These are phyloP conservation scores for Ceriagrion tenellum DNA, from an alignment of 2,888 invertebrate species.

Conservation along the genomic window DNA sequence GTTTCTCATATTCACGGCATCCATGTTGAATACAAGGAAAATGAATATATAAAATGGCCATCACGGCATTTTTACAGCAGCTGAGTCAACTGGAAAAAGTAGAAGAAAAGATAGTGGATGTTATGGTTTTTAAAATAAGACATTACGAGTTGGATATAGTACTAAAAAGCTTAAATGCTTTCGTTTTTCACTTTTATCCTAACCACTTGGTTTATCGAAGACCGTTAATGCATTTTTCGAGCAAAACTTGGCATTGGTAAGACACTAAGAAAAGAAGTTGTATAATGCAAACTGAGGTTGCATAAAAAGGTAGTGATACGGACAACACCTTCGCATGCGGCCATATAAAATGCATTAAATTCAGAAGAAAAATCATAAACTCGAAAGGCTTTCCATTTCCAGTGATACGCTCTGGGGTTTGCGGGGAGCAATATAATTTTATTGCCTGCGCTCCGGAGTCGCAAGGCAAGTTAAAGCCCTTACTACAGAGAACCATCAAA, in stretches of 20 bases:
- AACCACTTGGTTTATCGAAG: not conserved
- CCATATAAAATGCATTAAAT: not conserved
- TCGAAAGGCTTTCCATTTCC: not conserved
- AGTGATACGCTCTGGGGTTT: not conserved
- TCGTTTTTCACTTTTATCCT: not conserved
- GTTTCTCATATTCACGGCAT: no score
- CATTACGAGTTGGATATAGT: no score
- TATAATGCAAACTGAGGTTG: not conserved
- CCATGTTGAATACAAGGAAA: no score
- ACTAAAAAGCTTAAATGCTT: no score
- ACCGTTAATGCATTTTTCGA: not conserved
- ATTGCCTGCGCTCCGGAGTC: not conserved
- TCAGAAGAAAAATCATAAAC: not conserved
- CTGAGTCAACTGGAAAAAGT: no score
- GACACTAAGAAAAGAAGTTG: not conserved
- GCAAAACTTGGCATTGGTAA: not conserved
- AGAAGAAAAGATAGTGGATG: no score
- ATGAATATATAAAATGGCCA: no score
- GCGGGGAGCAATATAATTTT: not conserved
- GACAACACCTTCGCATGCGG: not conserved
- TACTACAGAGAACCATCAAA: not conserved
- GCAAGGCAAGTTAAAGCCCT: not conserved
- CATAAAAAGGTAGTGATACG: not conserved
- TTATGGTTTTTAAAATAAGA: no score
- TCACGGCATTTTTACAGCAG: no score